Base-by-base conservation (phyloP, 2,888 invertebrate species). In the Micropterix aruncella region DNA sequence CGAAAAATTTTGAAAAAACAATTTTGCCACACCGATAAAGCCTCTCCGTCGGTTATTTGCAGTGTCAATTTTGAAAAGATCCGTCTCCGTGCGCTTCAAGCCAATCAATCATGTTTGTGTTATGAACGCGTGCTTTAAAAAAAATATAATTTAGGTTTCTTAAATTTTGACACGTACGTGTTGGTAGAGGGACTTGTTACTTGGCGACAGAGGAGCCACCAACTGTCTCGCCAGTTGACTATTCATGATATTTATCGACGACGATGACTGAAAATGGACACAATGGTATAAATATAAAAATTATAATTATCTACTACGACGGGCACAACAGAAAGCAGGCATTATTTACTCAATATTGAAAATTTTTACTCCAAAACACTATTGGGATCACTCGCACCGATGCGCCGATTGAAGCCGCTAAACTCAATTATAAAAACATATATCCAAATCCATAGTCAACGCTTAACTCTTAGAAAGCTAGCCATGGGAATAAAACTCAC, bases 221-320 rank as follows among this genome's bases (percentile, higher is more conserved):
- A 74, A 70, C 63, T 74, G 73, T 52, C 74, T 70, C 57, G 74
- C 74, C 59, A 74, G 71, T 65, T 74, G 73, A 64, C 74, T 74
- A 63, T 66, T 68, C 72, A 73, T 65, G 64, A 73, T 64, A 61
- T 59, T 66, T 60, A 62, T 59, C 55, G 58, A 61, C 54, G 61
- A 46, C 50, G 56, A 61, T 58, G 27, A 27, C 27, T 27, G 27
- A 27, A 27, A 27, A 50, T 47, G 17, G 37, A 44, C 48, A 44
- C n/a, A 14, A 38, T n/a, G n/a, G n/a, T 38, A 38, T 16, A 7
- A 7, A 27, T 27, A 27, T 7, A 27, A 7, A 27, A 27, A 27
- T 14, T 12, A 16, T 14, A 39, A 39, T 14, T 12, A 14, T n/a
- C 7, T n/a, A 15, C 38, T 38, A 38, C 38, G 5, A 38, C n/a